Percentiles rank a stretch among this genome's conserved stretches.
These are phyloP conservation scores for Cotesia glomerata DNA, from an alignment of 1,140 invertebrate species.

Conservation along the genomic window DNA sequence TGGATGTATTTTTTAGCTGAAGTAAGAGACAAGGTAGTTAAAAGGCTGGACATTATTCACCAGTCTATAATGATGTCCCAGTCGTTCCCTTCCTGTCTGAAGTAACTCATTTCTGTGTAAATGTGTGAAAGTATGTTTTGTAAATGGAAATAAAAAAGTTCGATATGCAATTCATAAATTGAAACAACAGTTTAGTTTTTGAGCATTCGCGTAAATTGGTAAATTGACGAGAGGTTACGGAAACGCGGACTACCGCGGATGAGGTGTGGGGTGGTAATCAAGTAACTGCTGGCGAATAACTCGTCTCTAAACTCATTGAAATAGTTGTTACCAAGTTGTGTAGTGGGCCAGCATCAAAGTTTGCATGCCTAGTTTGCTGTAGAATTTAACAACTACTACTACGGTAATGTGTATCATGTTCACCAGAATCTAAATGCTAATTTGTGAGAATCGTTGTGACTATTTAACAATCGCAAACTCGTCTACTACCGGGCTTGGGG, in stretches of 20 bases:
- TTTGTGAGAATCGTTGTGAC: no score
- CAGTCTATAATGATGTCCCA: background rate
- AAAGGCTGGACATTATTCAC: slow-evolving; percentile 1
- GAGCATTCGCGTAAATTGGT: slow-evolving; percentile 39
- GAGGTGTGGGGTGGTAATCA: slow-evolving; percentile 41
- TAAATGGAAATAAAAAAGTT: background rate
- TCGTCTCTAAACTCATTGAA: slow-evolving; percentile 51
- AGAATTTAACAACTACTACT: background rate
- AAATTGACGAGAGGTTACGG: slow-evolving; percentile 40
- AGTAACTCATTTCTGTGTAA: background rate
- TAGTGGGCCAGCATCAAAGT: slow-evolving; percentile 19
- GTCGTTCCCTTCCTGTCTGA: background rate
- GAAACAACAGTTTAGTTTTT: slow-evolving; percentile 32
- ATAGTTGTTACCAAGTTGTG: slow-evolving; percentile 52
- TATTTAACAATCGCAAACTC: no score
- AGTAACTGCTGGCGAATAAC: slow-evolving; percentile 39
- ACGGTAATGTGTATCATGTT: no score
- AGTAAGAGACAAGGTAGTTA: background rate
- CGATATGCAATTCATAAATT: no score
- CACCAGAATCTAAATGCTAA: no score
- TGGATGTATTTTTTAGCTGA: background rate
- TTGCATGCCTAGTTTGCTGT: slow-evolving; percentile 5
- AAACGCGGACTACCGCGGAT: background rate
- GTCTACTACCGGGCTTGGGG: no score
- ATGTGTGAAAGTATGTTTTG: no score